Evolutionary conservation across 1,140 invertebrate genomes (phyloP), one percentile per base, ranked within the genome.

Genomic region (Caenorhabditis latens): DNA sequence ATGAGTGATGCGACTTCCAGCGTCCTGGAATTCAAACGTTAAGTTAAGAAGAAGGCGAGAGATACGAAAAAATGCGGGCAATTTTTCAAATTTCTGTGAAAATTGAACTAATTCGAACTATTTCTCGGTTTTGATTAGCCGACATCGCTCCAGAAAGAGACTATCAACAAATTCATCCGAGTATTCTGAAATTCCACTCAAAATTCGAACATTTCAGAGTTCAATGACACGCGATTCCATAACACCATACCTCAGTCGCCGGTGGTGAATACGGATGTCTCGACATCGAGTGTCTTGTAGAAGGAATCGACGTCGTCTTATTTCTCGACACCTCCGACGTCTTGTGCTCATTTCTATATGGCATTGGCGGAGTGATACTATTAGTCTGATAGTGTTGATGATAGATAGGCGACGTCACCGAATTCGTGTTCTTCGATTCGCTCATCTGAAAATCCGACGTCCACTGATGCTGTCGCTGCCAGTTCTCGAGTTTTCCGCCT

Each of bases 191-290:
- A n/a, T n/a, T n/a, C n/a, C n/a, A n/a, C n/a, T n/a, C n/a, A n/a
- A n/a, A n/a, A n/a, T n/a, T n/a, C n/a, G n/a, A n/a, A n/a, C n/a
- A n/a, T n/a, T n/a, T n/a, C n/a, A n/a, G n/a, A n/a, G n/a, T n/a
- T n/a, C n/a, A n/a, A n/a, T n/a, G n/a, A n/a, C n/a, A n/a, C n/a
- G n/a, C n/a, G n/a, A n/a, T n/a, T n/a, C n/a, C n/a, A n/a, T n/a
- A n/a, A n/a, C n/a, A n/a, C n/a, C n/a, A n/a, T n/a, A n/a, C n/a
- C 71, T 79, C 46, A 43, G 46, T 79, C 16, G 71, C 43, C 8
- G 71, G 46, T 24, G 46, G 71, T 21, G 71, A 63, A 40, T 63
- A 63, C 13, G 43, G 46, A 79, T 79, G 43, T 53, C n/a, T n/a
- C 13, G 71, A n/a, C 13, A 71, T 43, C 65, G 42, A 32, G 1